A percentile compares a stretch with the other conserved stretches of the same genome.
These are phyloP conservation scores for Aphelocoma californica DNA, from an alignment of 2,797 vertebrate species.

Conservation along the genomic window DNA sequence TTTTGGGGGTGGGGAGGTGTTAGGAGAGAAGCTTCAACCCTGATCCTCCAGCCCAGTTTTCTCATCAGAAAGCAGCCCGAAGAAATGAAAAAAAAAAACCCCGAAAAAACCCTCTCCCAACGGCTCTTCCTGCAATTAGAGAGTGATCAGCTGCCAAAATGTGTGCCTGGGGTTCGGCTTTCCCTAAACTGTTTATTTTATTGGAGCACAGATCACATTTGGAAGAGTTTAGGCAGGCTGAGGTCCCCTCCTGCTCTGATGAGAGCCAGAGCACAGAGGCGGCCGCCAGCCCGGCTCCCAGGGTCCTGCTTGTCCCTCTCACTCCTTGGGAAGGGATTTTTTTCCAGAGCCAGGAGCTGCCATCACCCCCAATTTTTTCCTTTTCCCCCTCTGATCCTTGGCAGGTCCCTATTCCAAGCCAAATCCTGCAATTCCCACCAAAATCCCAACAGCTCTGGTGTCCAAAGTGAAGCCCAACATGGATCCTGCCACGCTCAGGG, in stretches of 20 bases:
- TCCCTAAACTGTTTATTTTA: constrained; percentile 55
- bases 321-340: neutral
- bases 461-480: accelerated
- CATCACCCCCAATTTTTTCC: accelerated
- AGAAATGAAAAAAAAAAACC: neutral
- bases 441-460: neutral
- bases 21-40: neutral
- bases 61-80: constrained; percentile 37
- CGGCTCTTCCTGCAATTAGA: constrained; percentile 46
- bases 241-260: neutral
- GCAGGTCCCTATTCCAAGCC: neutral
- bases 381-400: accelerated
- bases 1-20: neutral
- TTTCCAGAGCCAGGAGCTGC: neutral
- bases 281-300: neutral
- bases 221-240: constrained; percentile 51
- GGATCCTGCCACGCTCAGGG: neutral
- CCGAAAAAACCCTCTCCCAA: neutral
- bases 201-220: constrained; percentile 35
- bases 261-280: neutral
- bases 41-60: constrained; percentile 25
- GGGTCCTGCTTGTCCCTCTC: neutral
- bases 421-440: neutral
- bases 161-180: constrained; percentile 40
- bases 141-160: constrained; percentile 38